Conservation (phyloP, 2,797 vertebrate genomes). For the Hybognathus amarus region DNA sequence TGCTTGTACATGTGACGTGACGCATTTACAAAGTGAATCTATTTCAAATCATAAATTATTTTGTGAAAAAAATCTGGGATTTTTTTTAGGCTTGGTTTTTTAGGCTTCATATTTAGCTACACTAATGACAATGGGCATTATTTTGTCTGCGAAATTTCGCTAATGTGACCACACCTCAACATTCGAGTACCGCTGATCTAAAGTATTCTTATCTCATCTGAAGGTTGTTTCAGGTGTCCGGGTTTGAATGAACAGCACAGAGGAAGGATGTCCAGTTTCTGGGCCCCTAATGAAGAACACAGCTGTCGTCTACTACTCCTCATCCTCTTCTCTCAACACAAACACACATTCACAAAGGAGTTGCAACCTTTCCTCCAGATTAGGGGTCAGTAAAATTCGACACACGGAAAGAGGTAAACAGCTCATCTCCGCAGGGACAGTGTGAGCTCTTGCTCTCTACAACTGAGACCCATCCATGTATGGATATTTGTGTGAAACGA, state of each 20-base stretch:
- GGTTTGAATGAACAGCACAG: slow-evolving; percentile 11
- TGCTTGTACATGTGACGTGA: too few species aligned
- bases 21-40: too few species aligned
- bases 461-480: slow-evolving; percentile 23
- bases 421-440: slow-evolving; percentile 37
- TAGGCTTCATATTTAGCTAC: not conserved
- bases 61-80: too few species aligned
- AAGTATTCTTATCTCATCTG: slow-evolving; percentile 7
- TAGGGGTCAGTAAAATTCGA: slow-evolving; percentile 49
- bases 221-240: slow-evolving; percentile 31
- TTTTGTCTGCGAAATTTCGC: not conserved
- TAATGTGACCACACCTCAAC: not conserved
- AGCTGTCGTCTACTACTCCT: slow-evolving; percentile 50
- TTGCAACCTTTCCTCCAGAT: slow-evolving; percentile 61
- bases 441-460: slow-evolving; percentile 13
- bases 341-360: slow-evolving; percentile 21
- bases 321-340: not conserved
- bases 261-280: slow-evolving; percentile 31
- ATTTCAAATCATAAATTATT: too few species aligned
- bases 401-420: slow-evolving; percentile 46
- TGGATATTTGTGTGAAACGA: slow-evolving; percentile 25
- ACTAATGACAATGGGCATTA: not conserved
- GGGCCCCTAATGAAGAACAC: slow-evolving; percentile 56
- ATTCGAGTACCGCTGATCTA: not conserved
- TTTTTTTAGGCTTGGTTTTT: not conserved